phyloP scores from a whole-genome alignment of 2,888 invertebrate species.

The Euphydryas editha region DNA sequence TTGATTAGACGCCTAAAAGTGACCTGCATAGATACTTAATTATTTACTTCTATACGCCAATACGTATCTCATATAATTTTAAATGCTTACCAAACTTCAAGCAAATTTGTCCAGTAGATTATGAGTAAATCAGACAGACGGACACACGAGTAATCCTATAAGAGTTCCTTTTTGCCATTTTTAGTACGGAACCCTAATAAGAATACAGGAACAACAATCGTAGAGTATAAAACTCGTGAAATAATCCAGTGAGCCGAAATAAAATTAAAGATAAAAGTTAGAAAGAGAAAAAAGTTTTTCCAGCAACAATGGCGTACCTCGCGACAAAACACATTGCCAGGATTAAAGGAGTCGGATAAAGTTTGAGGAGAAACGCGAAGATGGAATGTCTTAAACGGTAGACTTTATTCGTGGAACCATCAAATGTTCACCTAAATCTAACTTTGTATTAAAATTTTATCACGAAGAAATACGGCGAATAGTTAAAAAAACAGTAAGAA shows the following conservation, averaged over 20 bases:
- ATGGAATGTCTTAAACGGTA: constrained; percentile 48
- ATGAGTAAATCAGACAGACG: too few relatives aligned
- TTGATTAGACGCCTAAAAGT: too few relatives aligned
- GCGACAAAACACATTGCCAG: constrained; percentile 80
- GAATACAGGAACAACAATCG: constrained; percentile 50
- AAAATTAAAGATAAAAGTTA: constrained; percentile 72
- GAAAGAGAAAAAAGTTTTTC: constrained; percentile 64
- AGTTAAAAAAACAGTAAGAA: neutral
- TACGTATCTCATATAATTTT: too few relatives aligned
- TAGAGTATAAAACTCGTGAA: constrained; percentile 47
- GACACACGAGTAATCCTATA: too few relatives aligned
- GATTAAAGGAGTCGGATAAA: constrained; percentile 64
- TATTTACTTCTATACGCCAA: too few relatives aligned
- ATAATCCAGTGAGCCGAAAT: constrained; percentile 66
- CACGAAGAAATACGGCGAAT: neutral
- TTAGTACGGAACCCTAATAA: constrained; percentile 31
- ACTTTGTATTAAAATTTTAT: constrained; percentile 6
- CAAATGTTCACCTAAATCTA: constrained; percentile 23
- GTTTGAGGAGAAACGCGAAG: constrained; percentile 49
- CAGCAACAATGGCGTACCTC: constrained; percentile 69
- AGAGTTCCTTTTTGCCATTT: too few relatives aligned
- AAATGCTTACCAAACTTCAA: too few relatives aligned
- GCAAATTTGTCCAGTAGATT: too few relatives aligned
- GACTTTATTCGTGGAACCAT: constrained; percentile 38
- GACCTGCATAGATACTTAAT: too few relatives aligned